Conservation (phyloP, 2,888 invertebrate genomes). For the Orthosia cruda region DNA sequence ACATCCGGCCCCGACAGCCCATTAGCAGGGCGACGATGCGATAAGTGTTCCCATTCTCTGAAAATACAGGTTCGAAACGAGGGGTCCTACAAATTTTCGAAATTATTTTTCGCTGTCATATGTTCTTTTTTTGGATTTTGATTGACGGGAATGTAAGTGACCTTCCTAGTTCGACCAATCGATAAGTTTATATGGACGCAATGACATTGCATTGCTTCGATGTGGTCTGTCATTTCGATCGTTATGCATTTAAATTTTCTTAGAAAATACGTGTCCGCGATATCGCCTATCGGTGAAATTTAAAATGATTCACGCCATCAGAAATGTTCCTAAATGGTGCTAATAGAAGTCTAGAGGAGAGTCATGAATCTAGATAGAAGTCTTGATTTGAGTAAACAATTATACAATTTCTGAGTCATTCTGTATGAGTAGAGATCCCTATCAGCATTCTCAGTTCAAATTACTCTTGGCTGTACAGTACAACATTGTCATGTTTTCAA, state of each 20-base stretch:
- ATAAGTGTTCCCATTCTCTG: slow-evolving; percentile 75
- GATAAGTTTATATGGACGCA: too few species aligned
- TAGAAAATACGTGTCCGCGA: too few species aligned
- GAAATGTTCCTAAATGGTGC: not conserved
- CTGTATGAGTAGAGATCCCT: not conserved
- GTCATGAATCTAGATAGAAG: not conserved
- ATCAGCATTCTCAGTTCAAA: not conserved
- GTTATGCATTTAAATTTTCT: too few species aligned
- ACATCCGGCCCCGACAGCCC: slow-evolving; percentile 77
- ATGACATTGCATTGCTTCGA: too few species aligned
- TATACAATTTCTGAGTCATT: too few species aligned
- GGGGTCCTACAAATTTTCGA: slow-evolving; percentile 26
- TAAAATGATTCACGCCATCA: too few species aligned
- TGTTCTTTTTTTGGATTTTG: not conserved
- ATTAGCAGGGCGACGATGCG: slow-evolving; percentile 74
- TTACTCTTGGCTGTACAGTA: not conserved
- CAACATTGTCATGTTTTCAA: too few species aligned
- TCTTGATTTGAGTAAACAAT: not conserved
- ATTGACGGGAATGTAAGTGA: not conserved
- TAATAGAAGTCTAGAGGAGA: not conserved
- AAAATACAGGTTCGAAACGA: slow-evolving; percentile 55
- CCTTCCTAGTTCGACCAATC: too few species aligned
- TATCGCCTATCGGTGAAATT: too few species aligned
- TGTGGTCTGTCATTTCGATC: too few species aligned
- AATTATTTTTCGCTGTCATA: slow-evolving; percentile 23